Conservation (phyloP, 1,140 invertebrate genomes). For the Zaprionus inermis region DNA sequence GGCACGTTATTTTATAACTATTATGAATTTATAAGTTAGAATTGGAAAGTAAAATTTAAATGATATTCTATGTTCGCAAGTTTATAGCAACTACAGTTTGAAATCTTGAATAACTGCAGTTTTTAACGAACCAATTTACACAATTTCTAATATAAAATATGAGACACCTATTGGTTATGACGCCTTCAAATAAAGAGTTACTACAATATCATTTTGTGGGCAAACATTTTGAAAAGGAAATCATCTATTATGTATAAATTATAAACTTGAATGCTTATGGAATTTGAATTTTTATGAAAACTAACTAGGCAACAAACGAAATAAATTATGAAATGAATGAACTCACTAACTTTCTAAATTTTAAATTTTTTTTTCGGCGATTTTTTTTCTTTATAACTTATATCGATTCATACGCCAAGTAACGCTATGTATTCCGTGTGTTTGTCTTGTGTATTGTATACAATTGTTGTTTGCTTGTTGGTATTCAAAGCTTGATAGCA, state of each 20-base stretch:
- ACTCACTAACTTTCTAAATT: constrained; percentile 11
- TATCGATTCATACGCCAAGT: constrained; percentile 49
- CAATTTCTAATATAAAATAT: constrained; percentile 3
- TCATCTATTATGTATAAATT: constrained; percentile 1
- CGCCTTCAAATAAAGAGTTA: constrained; percentile 11
- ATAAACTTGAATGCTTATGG: constrained; percentile 3
- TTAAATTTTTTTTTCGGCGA: background rate
- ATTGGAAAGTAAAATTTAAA: constrained; percentile 34
- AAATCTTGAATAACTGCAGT: constrained; percentile 31
- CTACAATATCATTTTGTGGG: constrained; percentile 40
- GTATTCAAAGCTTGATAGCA: constrained; percentile 81
- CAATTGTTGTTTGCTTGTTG: constrained; percentile 42
- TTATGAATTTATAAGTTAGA: constrained; percentile 46
- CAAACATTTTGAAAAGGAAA: constrained; percentile 19
- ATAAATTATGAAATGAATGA: constrained; percentile 39
- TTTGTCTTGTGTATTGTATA: constrained; percentile 53
- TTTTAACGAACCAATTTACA: constrained; percentile 21
- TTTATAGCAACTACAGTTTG: constrained; percentile 31
- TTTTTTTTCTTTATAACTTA: constrained; percentile 36
- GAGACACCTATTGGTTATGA: constrained; percentile 12
- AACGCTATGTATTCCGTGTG: constrained; percentile 43
- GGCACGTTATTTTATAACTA: constrained; percentile 73
- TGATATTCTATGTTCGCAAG: constrained; percentile 2
- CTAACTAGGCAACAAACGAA: constrained; percentile 41
- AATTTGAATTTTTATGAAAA: constrained; percentile 10